These are phyloP conservation scores for Falcunculus frontatus DNA, from an alignment of 2,113 vertebrate genomes.

Conservation along the genomic window DNA sequence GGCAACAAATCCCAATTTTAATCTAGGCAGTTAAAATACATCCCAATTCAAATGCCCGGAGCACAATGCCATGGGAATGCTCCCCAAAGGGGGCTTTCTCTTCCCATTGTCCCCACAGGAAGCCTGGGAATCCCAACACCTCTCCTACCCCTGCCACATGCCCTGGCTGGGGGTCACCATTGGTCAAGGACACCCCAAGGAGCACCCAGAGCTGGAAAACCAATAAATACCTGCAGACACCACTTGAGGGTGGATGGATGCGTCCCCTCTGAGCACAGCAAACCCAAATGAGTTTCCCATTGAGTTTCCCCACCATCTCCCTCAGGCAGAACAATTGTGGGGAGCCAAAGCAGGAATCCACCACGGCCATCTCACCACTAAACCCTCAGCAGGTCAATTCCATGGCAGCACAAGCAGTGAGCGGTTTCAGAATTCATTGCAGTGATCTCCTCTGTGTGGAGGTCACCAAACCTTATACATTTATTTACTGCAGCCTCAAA, in stretches of 20 bases:
- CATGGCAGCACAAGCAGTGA: background rate
- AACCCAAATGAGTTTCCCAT: background rate
- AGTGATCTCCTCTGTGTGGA: background rate
- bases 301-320: background rate
- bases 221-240: background rate
- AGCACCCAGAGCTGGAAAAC: background rate
- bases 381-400: background rate
- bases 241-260: background rate
- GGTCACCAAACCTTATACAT: background rate
- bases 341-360: background rate
- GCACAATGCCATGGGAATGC: background rate
- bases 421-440: background rate
- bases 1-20: background rate
- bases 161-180: rapidly evolving
- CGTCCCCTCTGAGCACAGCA: background rate
- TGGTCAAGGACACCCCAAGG: background rate
- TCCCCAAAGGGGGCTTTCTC: background rate
- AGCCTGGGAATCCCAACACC: background rate
- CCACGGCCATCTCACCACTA: background rate
- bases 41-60: background rate
- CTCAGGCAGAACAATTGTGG: background rate
- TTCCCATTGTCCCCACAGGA: background rate
- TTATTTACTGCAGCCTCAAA: background rate
- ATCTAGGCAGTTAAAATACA: background rate
- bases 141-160: rapidly evolving